Conservation (phyloP, 2,113 vertebrate species). For the Philantomba maxwellii region DNA sequence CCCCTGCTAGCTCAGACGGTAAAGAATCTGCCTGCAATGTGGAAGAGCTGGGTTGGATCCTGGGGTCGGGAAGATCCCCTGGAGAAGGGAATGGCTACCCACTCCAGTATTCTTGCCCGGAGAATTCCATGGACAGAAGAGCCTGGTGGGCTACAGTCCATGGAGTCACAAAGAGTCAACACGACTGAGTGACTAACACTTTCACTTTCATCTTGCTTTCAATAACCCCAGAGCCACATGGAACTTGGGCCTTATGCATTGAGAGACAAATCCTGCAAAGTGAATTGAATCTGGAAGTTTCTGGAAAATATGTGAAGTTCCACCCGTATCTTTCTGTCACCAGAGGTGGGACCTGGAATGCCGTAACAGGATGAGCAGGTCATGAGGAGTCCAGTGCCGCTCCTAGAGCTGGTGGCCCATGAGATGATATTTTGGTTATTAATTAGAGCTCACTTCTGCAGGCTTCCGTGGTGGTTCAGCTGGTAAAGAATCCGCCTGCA, state of each 20-base stretch:
- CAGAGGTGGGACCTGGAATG: background rate
- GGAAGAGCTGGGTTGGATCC: background rate
- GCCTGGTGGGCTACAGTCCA: background rate
- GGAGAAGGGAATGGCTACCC: background rate
- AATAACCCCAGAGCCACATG: background rate
- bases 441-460: background rate
- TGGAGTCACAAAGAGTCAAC: background rate
- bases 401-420: background rate
- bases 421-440: background rate
- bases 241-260: background rate
- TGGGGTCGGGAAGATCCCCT: background rate
- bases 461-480: background rate
- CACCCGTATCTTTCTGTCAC: background rate
- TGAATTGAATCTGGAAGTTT: background rate
- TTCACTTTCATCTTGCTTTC: background rate
- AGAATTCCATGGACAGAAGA: background rate
- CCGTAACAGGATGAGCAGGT: background rate
- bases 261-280: background rate
- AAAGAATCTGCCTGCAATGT: background rate
- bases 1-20: background rate
- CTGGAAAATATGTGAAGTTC: background rate
- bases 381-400: background rate
- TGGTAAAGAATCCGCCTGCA: background rate
- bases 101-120: background rate
- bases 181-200: background rate